Evolutionary conservation across 1,140 invertebrate species (phyloP).

Genomic region (Arctopsyche grandis): DNA sequence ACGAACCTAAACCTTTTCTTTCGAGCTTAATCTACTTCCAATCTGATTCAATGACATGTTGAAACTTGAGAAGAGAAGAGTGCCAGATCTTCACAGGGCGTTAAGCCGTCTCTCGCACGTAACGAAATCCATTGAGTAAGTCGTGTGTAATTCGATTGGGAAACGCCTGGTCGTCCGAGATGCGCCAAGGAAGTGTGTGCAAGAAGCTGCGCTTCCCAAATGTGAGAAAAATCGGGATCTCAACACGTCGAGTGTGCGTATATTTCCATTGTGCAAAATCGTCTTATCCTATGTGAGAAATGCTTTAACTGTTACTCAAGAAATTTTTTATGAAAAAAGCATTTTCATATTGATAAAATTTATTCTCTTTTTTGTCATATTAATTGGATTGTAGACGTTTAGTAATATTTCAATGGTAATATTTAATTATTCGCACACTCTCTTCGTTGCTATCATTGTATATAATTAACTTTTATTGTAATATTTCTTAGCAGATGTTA

Average conservation of each 20-base stretch:
- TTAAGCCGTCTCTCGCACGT: background rate
- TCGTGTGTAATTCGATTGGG: constrained; percentile 2
- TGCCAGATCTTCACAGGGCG: constrained; percentile 21
- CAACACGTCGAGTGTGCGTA: too few species aligned
- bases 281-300: background rate
- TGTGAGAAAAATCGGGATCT: background rate
- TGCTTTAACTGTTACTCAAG: background rate
- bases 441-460: too few species aligned
- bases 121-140: constrained; percentile 20
- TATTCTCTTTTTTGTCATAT: too few species aligned
- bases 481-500: too few species aligned
- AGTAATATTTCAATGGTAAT: too few species aligned
- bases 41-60: too few species aligned
- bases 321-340: background rate
- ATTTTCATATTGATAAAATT: too few species aligned
- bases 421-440: too few species aligned
- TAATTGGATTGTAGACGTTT: too few species aligned
- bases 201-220: background rate
- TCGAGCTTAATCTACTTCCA: background rate
- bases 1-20: too few species aligned
- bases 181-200: background rate
- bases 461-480: too few species aligned
- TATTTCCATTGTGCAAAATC: background rate
- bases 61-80: background rate
- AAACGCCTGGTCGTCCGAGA: background rate